Conservation (phyloP, 1,140 invertebrate genomes). For the Lepidotrigona ventralis region DNA sequence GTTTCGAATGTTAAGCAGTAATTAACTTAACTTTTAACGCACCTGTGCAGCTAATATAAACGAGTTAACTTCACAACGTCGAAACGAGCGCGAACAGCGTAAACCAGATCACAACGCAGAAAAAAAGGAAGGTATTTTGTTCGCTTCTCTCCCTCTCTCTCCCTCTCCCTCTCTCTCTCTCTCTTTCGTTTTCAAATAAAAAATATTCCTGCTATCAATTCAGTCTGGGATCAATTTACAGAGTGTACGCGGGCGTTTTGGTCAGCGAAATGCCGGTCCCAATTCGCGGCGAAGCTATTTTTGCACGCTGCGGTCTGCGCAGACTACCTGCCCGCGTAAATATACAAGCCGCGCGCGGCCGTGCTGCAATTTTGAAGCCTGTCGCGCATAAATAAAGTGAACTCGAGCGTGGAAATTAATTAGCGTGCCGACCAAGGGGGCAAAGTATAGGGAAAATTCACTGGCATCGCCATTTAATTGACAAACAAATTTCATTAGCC, state of each 20-base stretch:
- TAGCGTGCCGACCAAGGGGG: constrained; percentile 56
- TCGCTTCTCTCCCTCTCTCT: neutral
- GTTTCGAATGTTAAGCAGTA: no score
- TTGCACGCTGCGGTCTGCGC: constrained; percentile 36
- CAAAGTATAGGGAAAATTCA: constrained; percentile 64
- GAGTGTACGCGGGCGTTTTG: constrained; percentile 17
- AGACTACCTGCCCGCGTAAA: constrained; percentile 49
- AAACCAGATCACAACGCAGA: neutral
- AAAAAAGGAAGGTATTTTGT: neutral
- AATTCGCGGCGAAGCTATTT: constrained; percentile 50
- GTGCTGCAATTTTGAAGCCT: constrained; percentile 65
- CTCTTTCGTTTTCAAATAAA: constrained; percentile 12
- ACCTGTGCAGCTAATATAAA: neutral
- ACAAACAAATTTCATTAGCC: constrained; percentile 63
- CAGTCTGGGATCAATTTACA: constrained; percentile 43
- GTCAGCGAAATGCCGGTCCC: constrained; percentile 22
- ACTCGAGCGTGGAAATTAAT: constrained; percentile 70
- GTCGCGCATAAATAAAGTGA: constrained; percentile 70
- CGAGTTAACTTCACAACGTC: neutral
- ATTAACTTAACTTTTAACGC: no score
- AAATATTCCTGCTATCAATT: constrained; percentile 29
- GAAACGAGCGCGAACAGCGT: neutral
- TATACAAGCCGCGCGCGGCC: constrained; percentile 45
- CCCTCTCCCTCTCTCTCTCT: neutral
- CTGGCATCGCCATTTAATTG: constrained; percentile 62